Evolutionary conservation across 2,888 invertebrate genomes (phyloP).

Genomic region (Endotricha flammealis): DNA sequence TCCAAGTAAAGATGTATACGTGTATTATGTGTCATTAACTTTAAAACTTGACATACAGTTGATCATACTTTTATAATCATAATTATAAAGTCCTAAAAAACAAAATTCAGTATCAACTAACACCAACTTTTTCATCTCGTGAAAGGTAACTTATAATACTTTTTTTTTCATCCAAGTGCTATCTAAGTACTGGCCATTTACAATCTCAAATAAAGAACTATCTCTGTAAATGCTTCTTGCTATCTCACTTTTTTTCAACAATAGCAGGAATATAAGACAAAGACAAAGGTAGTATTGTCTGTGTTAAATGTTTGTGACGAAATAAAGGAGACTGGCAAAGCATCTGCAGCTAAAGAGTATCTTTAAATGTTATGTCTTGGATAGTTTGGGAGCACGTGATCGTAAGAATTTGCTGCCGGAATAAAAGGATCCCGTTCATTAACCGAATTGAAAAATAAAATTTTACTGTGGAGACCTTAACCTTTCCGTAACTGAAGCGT

Average conservation of each 20-base stretch:
- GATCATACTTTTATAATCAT: no score
- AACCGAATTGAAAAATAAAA: slow-evolving; percentile 5
- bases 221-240: slow-evolving; percentile 36
- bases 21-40: no score
- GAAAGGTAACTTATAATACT: slow-evolving; percentile 3
- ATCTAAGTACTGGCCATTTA: slow-evolving; percentile 23
- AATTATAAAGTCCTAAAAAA: no score
- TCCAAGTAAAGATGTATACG: no score
- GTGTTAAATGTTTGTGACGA: slow-evolving; percentile 55
- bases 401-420: slow-evolving; percentile 24
- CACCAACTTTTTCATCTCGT: neutral
- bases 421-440: slow-evolving; percentile 5
- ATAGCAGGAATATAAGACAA: no score
- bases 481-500: neutral
- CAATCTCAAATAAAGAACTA: slow-evolving; percentile 30
- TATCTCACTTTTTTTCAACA: slow-evolving; percentile 46
- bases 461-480: slow-evolving; percentile 4
- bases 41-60: no score
- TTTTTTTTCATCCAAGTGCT: slow-evolving; percentile 8
- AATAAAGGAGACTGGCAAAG: slow-evolving; percentile 23
- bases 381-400: slow-evolving; percentile 29
- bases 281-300: slow-evolving; percentile 52
- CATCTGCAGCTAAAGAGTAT: slow-evolving; percentile 34
- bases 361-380: slow-evolving; percentile 26
- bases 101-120: slow-evolving; percentile 1